phyloP scores from a whole-genome alignment of 2,797 vertebrate species.

The Vireo griseus region DNA sequence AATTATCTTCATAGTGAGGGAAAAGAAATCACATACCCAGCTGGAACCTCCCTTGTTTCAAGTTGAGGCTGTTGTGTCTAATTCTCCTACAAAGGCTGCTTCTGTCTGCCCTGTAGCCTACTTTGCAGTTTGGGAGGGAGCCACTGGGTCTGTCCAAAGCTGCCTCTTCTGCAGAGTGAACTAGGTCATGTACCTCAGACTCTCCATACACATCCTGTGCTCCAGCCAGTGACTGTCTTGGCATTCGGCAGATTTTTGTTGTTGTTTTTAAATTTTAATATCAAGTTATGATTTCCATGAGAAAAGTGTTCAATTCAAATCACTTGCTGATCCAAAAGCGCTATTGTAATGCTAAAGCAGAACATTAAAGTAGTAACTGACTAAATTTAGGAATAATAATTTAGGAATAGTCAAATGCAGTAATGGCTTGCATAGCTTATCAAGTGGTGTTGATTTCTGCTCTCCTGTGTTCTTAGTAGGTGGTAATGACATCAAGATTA shows the following conservation, averaged over 20 bases:
- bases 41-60: background rate
- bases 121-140: background rate
- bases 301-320: background rate
- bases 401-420: background rate
- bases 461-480: conserved; percentile 62
- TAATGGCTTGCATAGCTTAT: background rate
- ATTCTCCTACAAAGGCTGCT: background rate
- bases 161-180: background rate
- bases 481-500: conserved; percentile 94
- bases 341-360: background rate
- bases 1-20: background rate
- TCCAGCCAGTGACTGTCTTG: background rate
- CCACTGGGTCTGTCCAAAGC: background rate
- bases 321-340: background rate
- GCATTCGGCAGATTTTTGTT: background rate
- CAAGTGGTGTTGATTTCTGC: background rate
- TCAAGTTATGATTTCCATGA: background rate
- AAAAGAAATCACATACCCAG: background rate
- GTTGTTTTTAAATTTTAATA: background rate
- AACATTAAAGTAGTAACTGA: background rate
- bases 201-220: background rate
- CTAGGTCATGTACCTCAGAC: background rate
- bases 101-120: background rate
- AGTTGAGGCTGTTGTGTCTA: background rate
- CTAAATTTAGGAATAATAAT: background rate